These are phyloP conservation scores for Porites evermanni DNA, from an alignment of 92 coral and sea anemone species.

Conservation along the genomic window DNA sequence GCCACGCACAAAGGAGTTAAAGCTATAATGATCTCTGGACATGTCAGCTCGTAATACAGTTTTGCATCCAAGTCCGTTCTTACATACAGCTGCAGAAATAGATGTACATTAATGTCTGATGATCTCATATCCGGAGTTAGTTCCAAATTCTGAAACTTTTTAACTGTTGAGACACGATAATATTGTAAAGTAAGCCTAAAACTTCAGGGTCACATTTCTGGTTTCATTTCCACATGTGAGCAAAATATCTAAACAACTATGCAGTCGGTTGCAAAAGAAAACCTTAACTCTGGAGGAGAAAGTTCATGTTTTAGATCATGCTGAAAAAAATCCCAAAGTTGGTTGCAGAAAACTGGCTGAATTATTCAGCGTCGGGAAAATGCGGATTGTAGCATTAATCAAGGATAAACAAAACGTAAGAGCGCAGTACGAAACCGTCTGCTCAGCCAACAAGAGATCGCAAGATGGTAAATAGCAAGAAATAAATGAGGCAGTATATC, in stretches of 20 bases:
- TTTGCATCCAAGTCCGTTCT: constrained; percentile 19
- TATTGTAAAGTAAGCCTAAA: constrained; percentile 5
- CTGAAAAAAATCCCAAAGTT: constrained; percentile 41
- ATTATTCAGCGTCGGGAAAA: constrained; percentile 33
- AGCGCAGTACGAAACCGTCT: constrained; percentile 48
- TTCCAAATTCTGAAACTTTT: constrained; percentile 17
- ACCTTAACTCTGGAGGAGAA: constrained; percentile 35
- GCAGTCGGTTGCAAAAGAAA: constrained; percentile 25
- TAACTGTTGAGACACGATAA: constrained; percentile 22
- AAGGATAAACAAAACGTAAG: constrained; percentile 38
- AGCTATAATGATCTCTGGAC: constrained; percentile 15
- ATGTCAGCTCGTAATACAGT: constrained; percentile 16
- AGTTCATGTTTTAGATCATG: constrained; percentile 36
- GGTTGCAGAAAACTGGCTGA: constrained; percentile 51
- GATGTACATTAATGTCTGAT: constrained; percentile 15
- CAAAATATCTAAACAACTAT: background rate
- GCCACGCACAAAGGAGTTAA: constrained; percentile 18
- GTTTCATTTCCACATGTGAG: constrained; percentile 20
- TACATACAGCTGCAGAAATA: constrained; percentile 19
- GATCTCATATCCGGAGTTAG: constrained; percentile 21
- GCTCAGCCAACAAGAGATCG: constrained; percentile 35
- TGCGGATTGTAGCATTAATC: constrained; percentile 36
- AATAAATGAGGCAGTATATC: constrained; percentile 46
- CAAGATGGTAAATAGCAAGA: constrained; percentile 52
- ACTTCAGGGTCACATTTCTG: constrained; percentile 25